Percentiles rank a stretch among this genome's conserved stretches.
These are phyloP conservation scores for Champsocephalus esox DNA, from an alignment of 2,797 vertebrate species.

Conservation along the genomic window DNA sequence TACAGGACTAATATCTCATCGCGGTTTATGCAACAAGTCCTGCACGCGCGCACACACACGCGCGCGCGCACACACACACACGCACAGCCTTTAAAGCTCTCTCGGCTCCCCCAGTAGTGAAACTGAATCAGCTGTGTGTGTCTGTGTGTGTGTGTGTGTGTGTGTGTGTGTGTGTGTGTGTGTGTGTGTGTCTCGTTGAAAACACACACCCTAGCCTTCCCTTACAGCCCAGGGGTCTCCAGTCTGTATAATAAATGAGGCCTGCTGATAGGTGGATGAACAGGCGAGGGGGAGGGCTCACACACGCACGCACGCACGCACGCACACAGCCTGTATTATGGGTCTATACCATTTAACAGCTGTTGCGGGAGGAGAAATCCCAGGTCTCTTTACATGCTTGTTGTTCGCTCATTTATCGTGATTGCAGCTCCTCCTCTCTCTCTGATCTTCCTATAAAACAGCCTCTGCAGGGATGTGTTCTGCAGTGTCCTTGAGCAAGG, in stretches of 20 bases:
- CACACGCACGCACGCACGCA: neutral
- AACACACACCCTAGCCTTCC: constrained; percentile 51
- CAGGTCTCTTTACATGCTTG: constrained; percentile 70
- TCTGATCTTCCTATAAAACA: constrained; percentile 52
- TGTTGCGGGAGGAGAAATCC: constrained; percentile 72
- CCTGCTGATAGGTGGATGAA: constrained; percentile 76
- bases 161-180: neutral
- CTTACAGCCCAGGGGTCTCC: constrained; percentile 69
- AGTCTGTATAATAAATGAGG: constrained; percentile 84
- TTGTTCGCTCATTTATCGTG: constrained; percentile 67
- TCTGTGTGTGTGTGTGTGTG: neutral
- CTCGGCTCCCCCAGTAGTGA: constrained; percentile 32
- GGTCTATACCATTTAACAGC: constrained; percentile 59
- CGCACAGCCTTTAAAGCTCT: constrained; percentile 22
- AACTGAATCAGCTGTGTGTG: constrained; percentile 50
- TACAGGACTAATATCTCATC: constrained; percentile 20
- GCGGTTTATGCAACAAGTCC: constrained; percentile 49
- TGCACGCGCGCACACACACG: constrained; percentile 3
- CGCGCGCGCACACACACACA: neutral
- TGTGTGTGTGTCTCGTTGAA: neutral
- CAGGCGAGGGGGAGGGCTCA: constrained; percentile 44
- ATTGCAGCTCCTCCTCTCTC: constrained; percentile 53
- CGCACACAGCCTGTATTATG: no score
- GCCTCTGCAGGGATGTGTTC: constrained; percentile 15
- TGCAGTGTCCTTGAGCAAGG: constrained; percentile 72